Evolutionary conservation across 1,140 invertebrate genomes (phyloP).

Genomic region (Forficula auricularia): DNA sequence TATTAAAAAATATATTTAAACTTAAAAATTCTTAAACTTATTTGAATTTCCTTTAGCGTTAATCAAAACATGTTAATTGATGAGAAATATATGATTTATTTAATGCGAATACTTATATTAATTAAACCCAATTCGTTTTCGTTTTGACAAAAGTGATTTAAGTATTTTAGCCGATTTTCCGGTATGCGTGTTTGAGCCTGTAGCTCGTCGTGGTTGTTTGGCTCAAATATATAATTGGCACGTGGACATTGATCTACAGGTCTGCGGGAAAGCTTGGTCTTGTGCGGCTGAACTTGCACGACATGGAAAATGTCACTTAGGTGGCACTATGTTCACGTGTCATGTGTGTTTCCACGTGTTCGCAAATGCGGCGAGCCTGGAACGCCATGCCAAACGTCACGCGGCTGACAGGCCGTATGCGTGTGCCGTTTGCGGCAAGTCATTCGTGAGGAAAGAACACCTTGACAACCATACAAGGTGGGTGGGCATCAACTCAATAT

Average conservation of each 20-base stretch:
- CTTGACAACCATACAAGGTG: conserved; percentile 14
- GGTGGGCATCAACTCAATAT: background rate
- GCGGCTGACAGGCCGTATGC: conserved; percentile 65
- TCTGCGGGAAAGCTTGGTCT: conserved; percentile 62
- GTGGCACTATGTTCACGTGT: conserved; percentile 54
- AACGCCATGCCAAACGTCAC: conserved; percentile 58
- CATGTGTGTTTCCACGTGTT: conserved; percentile 56
- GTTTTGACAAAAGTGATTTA: background rate
- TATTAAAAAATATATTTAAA: too few relatives aligned
- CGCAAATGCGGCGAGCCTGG: conserved; percentile 46
- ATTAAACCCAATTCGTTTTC: too few relatives aligned
- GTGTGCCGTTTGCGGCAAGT: conserved; percentile 38
- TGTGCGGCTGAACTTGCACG: conserved; percentile 54
- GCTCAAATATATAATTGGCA: background rate
- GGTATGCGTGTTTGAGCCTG: conserved; percentile 2
- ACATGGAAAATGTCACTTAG: conserved; percentile 64
- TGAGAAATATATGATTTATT: too few relatives aligned
- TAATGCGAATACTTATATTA: too few relatives aligned
- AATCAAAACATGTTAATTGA: too few relatives aligned
- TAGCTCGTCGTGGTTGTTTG: background rate
- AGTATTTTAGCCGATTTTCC: background rate
- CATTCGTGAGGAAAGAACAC: conserved; percentile 15
- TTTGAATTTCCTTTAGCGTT: too few relatives aligned
- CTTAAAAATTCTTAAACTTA: too few relatives aligned
- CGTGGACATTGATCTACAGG: conserved; percentile 17